phyloP scores from a whole-genome alignment of 2,113 vertebrate genomes.

The Leptosomus discolor region DNA sequence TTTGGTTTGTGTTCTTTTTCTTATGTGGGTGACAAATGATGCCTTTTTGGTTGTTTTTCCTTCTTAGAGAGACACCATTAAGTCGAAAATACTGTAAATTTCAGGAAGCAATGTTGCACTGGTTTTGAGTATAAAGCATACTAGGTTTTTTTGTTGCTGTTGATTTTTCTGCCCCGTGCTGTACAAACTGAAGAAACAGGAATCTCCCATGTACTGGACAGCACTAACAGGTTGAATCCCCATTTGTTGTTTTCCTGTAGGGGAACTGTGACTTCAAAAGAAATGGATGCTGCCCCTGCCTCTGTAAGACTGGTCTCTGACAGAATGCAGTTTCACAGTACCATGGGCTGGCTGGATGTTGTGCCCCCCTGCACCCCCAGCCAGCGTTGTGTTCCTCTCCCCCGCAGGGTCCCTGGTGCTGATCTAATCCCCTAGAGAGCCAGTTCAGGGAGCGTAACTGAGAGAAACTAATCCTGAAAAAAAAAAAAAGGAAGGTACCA shows the following conservation, averaged over 20 bases:
- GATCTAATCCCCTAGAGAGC: background rate
- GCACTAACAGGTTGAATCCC: background rate
- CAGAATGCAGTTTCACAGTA: background rate
- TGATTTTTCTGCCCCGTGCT: background rate
- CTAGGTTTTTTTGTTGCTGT: rapidly evolving
- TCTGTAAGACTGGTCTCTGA: background rate
- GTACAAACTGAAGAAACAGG: background rate
- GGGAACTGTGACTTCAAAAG: background rate
- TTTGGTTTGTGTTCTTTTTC: too few relatives aligned
- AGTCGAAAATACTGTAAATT: background rate
- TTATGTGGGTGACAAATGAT: background rate
- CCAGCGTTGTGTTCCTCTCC: background rate
- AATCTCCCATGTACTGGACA: background rate
- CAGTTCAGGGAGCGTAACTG: background rate
- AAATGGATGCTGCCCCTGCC: background rate
- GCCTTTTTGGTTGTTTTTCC: background rate
- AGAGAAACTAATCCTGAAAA: background rate
- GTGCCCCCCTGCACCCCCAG: background rate
- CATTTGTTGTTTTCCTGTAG: background rate
- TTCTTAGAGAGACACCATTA: background rate
- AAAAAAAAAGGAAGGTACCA: background rate
- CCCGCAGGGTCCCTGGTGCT: rapidly evolving
- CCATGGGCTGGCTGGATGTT: rapidly evolving
- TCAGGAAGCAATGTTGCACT: background rate
- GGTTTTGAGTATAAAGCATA: background rate